phyloP scores from a whole-genome alignment of 2,888 invertebrate species.

The Stenotaenia linearis region DNA sequence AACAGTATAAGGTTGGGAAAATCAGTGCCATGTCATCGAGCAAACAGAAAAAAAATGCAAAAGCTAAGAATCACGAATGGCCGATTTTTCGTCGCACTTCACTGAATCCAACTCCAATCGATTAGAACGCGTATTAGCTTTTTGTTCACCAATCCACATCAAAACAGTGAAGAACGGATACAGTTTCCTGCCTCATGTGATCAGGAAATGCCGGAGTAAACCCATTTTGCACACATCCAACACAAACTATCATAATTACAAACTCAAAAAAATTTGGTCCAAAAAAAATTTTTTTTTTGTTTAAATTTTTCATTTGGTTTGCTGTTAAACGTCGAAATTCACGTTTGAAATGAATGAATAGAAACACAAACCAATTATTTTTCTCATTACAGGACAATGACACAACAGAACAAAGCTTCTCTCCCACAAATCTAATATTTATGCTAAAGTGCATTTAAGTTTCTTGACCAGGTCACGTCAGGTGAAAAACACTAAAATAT shows the following conservation, averaged over 20 bases:
- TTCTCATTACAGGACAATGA: neutral
- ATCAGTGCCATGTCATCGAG: neutral
- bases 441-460: neutral
- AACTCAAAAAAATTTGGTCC: neutral
- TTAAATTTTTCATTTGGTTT: no score
- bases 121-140: neutral
- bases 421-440: constrained; percentile 6
- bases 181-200: neutral
- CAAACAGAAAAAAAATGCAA: neutral
- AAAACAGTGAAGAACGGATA: neutral
- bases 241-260: neutral
- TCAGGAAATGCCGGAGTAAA: neutral
- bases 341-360: neutral
- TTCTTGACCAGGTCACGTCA: constrained; percentile 15
- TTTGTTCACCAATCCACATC: no score
- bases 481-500: neutral
- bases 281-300: neutral
- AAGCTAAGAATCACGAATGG: neutral
- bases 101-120: neutral
- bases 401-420: constrained; percentile 12
- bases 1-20: constrained; percentile 27
- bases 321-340: neutral
- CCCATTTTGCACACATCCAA: neutral
- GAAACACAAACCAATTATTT: neutral
- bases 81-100: neutral